Base-by-base conservation (phyloP, 2,888 invertebrate genomes). In the Metellina segmentata region DNA sequence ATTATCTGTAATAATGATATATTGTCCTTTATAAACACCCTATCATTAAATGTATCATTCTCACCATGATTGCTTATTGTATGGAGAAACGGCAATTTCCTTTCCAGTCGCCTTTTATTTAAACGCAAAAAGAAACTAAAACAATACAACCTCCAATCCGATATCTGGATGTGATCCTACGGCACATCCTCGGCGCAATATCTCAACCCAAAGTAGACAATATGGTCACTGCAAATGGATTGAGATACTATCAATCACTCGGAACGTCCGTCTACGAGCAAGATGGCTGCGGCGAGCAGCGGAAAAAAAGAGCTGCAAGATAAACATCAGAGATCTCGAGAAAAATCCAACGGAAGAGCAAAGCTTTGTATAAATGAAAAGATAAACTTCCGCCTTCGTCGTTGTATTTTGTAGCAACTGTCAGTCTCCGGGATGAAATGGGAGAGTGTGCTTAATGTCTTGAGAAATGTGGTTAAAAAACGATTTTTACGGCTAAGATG, bases 191-290 rank as follows among this genome's bases (percentile, higher is more conserved):
- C 2, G 16, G 7, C 34, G 13, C n/a, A 16, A n/a, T 34, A 79
- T 79, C 61, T 49, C 53, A 79, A 61, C 53, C 53, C 79, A 34
- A 79, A 34, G 79, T 48, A 61, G 61, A 79, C 53, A 79, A 79
- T 79, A 79, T 79, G 79, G 61, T 19, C 34, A 79, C 61, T 79
- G 79, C 53, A 34, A 20, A 16, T 8, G 51, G 77, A 77, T 77
- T 51, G 77, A n/a, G 16, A 8, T 53, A 16, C 61, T 61, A 79
- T 79, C 79, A 53, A 79, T 79, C 74, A 53, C 74, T 34, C 20
- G 8, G 72, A 90, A 85, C 79, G 79, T 79, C 85, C 85, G 74
- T 85, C 85, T 34, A 71, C 77, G 82, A 89, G 77, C 77, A 83
- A 20, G 20, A 79, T 72, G 72, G 71, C 53, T 78, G 53, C 49